phyloP scores from a whole-genome alignment of 2,113 vertebrate genomes.

The Paralichthys olivaceus region DNA sequence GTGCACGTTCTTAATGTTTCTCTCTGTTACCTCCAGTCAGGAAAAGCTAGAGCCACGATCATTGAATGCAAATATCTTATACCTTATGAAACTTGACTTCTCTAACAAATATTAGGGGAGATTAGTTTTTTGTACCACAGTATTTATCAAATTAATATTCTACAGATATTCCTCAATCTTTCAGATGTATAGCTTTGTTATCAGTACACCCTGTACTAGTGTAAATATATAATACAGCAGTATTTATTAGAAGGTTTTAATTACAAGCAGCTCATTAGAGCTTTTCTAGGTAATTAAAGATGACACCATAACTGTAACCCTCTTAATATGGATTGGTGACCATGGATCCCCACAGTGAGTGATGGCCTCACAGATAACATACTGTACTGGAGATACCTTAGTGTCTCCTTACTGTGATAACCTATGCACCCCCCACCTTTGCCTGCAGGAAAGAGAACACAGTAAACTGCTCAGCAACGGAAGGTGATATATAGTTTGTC shows the following conservation, averaged over 20 bases:
- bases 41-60: background rate
- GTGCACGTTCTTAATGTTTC: slow-evolving; percentile 2
- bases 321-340: slow-evolving; percentile 33
- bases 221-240: background rate
- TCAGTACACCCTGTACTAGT: background rate
- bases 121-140: too few species aligned
- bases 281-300: background rate
- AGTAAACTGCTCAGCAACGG: background rate
- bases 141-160: background rate
- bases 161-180: background rate
- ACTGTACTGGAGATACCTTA: slow-evolving; percentile 34
- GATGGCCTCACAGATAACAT: slow-evolving; percentile 32
- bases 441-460: slow-evolving; percentile 3
- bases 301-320: slow-evolving; percentile 17
- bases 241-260: background rate
- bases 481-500: background rate
- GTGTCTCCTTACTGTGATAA: slow-evolving; percentile 48
- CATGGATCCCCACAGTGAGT: slow-evolving; percentile 15
- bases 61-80: too few species aligned
- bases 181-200: background rate
- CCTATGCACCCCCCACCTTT: background rate
- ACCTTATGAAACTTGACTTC: too few species aligned
- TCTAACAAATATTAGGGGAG: too few species aligned
- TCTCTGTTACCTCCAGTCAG: background rate
- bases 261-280: slow-evolving; percentile 6